These are phyloP conservation scores for Melitaea cinxia DNA, from an alignment of 1,140 invertebrate species.

Conservation along the genomic window DNA sequence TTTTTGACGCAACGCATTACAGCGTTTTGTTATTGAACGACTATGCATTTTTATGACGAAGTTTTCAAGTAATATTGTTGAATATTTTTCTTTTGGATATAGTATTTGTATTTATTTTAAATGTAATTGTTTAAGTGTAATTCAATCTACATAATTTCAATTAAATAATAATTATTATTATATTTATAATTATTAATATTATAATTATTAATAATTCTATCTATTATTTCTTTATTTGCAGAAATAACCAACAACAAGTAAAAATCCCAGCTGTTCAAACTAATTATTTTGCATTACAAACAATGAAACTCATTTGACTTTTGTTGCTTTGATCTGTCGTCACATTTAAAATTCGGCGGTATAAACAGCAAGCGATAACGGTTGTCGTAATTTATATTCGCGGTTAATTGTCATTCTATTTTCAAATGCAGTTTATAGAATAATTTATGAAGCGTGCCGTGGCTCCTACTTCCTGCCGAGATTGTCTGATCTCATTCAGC, in stretches of 20 bases:
- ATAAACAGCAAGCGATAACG: slow-evolving; percentile 48
- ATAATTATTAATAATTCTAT: no score
- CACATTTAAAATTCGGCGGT: slow-evolving; percentile 48
- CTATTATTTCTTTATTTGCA: no score
- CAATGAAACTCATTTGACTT: slow-evolving; percentile 44
- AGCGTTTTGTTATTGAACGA: no score
- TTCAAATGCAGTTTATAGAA: slow-evolving; percentile 60
- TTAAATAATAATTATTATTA: no score
- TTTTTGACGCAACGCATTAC: no score
- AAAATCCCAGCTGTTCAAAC: slow-evolving; percentile 39
- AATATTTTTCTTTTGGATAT: no score
- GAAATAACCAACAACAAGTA: slow-evolving; percentile 48
- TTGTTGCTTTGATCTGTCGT: slow-evolving; percentile 40
- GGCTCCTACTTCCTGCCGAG: slow-evolving; percentile 54
- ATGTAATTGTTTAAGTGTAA: not conserved
- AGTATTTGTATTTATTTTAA: not conserved
- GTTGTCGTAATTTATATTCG: slow-evolving; percentile 53
- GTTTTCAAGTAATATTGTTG: not conserved
- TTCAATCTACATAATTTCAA: no score
- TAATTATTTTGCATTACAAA: slow-evolving; percentile 42
- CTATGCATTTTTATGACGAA: no score
- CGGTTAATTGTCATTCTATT: slow-evolving; percentile 61
- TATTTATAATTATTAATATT: slow-evolving; percentile 42
- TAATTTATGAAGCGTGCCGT: slow-evolving; percentile 58
- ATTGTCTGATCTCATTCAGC: slow-evolving; percentile 70